Percentiles rank a stretch among this genome's conserved stretches.
phyloP scores from a whole-genome alignment of 2,797 vertebrate genomes.

The Parotocinclus haroldoi region DNA sequence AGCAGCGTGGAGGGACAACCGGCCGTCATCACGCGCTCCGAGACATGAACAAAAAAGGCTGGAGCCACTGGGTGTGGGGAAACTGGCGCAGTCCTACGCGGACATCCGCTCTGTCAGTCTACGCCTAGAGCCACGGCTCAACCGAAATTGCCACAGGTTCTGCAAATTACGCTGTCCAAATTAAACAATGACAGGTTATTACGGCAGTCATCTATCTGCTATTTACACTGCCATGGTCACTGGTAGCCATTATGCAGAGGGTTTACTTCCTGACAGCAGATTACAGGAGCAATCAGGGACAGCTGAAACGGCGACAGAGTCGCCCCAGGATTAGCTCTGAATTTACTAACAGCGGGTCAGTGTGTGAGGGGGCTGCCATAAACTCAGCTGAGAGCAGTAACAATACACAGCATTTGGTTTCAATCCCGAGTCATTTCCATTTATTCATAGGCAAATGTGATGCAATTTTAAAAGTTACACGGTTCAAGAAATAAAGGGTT shows the following conservation, averaged over 20 bases:
- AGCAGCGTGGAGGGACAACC: slow-evolving; percentile 8
- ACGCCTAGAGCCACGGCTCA: neutral
- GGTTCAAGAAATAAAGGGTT: no score
- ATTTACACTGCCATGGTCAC: slow-evolving; percentile 11
- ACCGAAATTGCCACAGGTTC: slow-evolving; percentile 1
- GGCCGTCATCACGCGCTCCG: slow-evolving; percentile 28
- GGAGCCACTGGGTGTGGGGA: slow-evolving; percentile 28
- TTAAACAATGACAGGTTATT: neutral
- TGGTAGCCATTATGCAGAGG: slow-evolving; percentile 9
- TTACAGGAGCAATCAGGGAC: slow-evolving; percentile 1
- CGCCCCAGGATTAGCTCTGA: slow-evolving; percentile 9
- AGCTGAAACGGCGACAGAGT: slow-evolving; percentile 14
- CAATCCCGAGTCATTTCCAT: no score
- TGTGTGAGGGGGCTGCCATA: neutral
- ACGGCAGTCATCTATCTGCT: neutral
- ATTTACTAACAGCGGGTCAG: neutral
- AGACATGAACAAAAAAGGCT: slow-evolving; percentile 24
- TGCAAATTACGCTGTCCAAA: neutral
- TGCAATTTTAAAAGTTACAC: no score
- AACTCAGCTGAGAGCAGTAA: no score
- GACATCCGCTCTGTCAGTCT: slow-evolving; percentile 23
- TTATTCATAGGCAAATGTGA: no score
- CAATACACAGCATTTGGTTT: no score
- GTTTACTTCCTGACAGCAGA: slow-evolving; percentile 17
- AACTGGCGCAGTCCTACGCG: slow-evolving; percentile 13